These are phyloP conservation scores for Steatornis caripensis DNA, from an alignment of 2,113 vertebrate species.

Conservation along the genomic window DNA sequence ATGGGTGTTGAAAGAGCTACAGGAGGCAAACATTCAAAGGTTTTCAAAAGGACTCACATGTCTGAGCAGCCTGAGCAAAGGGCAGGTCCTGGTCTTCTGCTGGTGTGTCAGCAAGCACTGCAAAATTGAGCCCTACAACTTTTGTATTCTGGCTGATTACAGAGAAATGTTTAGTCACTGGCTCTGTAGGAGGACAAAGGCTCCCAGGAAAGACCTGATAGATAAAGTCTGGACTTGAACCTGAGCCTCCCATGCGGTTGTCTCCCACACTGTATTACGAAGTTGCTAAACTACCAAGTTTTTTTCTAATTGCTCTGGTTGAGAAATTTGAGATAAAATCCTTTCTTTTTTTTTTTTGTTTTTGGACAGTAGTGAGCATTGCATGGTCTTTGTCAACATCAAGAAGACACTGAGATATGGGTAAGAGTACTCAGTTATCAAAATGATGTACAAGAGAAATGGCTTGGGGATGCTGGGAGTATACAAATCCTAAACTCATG, in stretches of 20 bases:
- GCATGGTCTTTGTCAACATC: not conserved
- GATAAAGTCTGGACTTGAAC: not conserved
- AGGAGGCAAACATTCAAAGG: not conserved
- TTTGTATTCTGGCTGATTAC: not conserved
- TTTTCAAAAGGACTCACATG: not conserved
- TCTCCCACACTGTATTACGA: not conserved
- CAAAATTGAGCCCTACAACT: not conserved
- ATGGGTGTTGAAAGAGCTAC: not conserved
- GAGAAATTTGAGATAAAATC: not conserved
- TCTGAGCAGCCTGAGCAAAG: not conserved
- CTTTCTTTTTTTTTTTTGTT: not conserved
- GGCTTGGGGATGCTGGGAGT: not conserved
- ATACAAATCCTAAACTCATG: not conserved
- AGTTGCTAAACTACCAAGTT: not conserved
- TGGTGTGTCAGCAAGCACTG: not conserved
- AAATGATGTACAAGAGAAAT: not conserved
- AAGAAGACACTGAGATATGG: not conserved
- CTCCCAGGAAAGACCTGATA: not conserved
- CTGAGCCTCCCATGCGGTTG: not conserved
- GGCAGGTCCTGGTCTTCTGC: not conserved
- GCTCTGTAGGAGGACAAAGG: not conserved
- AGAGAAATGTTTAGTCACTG: not conserved
- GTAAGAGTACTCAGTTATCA: not conserved
- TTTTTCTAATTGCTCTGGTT: not conserved
- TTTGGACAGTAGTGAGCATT: not conserved